A percentile compares a stretch with the other conserved stretches of the same genome.
These are phyloP conservation scores for Isotomurus palustris DNA, from an alignment of 2,888 invertebrate species.

Conservation along the genomic window DNA sequence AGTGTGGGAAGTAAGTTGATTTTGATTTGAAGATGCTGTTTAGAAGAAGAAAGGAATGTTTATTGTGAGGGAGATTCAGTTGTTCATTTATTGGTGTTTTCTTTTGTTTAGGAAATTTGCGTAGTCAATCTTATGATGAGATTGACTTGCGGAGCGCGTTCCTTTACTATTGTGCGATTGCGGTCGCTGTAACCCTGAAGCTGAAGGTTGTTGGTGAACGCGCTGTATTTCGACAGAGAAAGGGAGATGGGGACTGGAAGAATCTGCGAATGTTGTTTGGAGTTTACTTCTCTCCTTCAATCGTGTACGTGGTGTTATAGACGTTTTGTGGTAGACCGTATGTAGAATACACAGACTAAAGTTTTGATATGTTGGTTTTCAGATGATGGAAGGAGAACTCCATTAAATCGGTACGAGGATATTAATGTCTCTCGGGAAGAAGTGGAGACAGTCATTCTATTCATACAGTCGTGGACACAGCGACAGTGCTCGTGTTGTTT, in stretches of 20 bases:
- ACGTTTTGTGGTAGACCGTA: background rate
- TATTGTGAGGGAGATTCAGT: too few species aligned
- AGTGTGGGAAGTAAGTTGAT: too few species aligned
- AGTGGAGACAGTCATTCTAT: slow-evolving; percentile 75
- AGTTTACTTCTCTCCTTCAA: slow-evolving; percentile 85
- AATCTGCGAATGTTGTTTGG: slow-evolving; percentile 93
- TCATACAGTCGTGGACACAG: slow-evolving; percentile 84
- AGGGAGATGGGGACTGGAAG: slow-evolving; percentile 47
- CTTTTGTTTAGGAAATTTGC: too few species aligned
- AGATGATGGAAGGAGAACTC: slow-evolving; percentile 42
- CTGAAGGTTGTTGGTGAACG: background rate
- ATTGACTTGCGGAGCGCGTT: too few species aligned
- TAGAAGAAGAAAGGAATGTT: too few species aligned
- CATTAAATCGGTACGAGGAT: slow-evolving; percentile 47
- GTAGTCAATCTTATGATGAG: too few species aligned
- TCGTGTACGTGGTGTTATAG: slow-evolving; percentile 61
- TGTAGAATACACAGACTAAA: background rate
- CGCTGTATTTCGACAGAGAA: too few species aligned
- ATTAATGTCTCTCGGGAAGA: slow-evolving; percentile 57
- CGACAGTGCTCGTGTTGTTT: slow-evolving; percentile 95
- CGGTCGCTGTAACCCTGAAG: too few species aligned
- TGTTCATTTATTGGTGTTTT: too few species aligned
- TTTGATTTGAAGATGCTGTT: too few species aligned
- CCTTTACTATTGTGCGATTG: too few species aligned
- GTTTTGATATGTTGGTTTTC: slow-evolving; percentile 1